Base-by-base conservation (phyloP, 30 jellyfish, hydroid and myxozoan genomes). In the Hydra vulgaris region DNA sequence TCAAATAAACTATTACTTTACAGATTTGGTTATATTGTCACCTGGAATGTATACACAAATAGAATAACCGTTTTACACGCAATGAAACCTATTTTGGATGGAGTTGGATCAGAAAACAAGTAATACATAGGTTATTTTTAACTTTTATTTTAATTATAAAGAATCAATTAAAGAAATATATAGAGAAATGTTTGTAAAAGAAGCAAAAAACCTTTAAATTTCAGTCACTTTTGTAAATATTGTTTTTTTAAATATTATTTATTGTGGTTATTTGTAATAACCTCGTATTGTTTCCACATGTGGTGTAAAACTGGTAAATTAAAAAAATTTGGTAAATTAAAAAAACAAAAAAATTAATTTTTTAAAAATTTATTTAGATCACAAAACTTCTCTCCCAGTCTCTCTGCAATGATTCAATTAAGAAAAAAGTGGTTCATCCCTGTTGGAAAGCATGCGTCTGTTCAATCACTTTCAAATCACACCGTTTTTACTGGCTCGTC, bases 401-500 rank as follows among this genome's bases (percentile, higher is more conserved):
- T 87, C 26, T 81, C 85, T 7, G 84, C 82, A 17, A 83, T 89
- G 1, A 84, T 79, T n/a, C 88, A 89, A 56, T 66, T 89, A 55
- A 82, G 93, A 67, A 85, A 82, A 54, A 76, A 80, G 74, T 74
- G 88, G 95, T 82, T 79, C 26, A 53, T 72, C 8, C 97, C 97
- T 7, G 15, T 84, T n/a, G 77, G 74, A 82, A 74, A 66, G 68
- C 26, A 15, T 3, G 81, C 81, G 7, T 73, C 88, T 8, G 81
- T 85, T 7, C 69, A 81, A 18, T 21, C 94, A 17, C 86, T 85
- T 54, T 83, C 97, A 73, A 90, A 90, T 72, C 95, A 85, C 61
- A 81, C 95, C 15, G 92, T 85, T 0, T 86, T 90, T 81, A 23
- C 89, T 0, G 95, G 94, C 17, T 25, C 77, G 26, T 90, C 97